These are phyloP conservation scores for Sterrhoptilus dennistouni DNA, from an alignment of 2,113 vertebrate species.

Conservation along the genomic window DNA sequence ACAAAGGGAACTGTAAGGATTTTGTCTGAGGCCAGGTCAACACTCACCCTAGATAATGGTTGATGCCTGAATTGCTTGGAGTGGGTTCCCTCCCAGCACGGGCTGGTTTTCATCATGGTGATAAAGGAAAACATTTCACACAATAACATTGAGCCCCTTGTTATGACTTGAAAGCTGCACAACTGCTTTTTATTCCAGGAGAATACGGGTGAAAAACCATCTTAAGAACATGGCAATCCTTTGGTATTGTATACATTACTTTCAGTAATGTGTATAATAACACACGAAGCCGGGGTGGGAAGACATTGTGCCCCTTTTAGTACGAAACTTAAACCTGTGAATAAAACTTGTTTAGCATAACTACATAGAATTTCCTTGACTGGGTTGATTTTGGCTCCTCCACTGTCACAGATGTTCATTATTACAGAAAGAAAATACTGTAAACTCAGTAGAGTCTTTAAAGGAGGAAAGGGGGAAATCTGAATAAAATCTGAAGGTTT, in stretches of 20 bases:
- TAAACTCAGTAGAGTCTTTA: slow-evolving; percentile 9
- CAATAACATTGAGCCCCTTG: background rate
- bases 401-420: slow-evolving; percentile 67
- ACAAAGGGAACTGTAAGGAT: background rate
- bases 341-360: slow-evolving; percentile 64
- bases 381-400: slow-evolving; percentile 68
- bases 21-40: slow-evolving; percentile 44
- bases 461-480: background rate
- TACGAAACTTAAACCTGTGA: slow-evolving; percentile 57
- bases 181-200: slow-evolving; percentile 19
- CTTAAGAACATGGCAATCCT: background rate
- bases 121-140: slow-evolving; percentile 15
- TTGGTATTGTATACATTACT: background rate
- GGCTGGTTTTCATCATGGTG: slow-evolving; percentile 35
- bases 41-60: background rate
- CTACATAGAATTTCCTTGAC: slow-evolving; percentile 58
- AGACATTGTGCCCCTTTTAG: slow-evolving; percentile 18
- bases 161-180: slow-evolving; percentile 23
- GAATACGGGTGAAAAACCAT: background rate
- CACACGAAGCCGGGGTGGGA: background rate
- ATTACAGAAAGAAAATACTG: slow-evolving; percentile 50
- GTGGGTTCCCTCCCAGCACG: background rate
- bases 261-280: background rate
- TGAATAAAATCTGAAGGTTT: background rate
- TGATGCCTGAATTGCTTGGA: slow-evolving; percentile 21